phyloP scores from a whole-genome alignment of 2,888 invertebrate species.

The Chloromyia formosa region DNA sequence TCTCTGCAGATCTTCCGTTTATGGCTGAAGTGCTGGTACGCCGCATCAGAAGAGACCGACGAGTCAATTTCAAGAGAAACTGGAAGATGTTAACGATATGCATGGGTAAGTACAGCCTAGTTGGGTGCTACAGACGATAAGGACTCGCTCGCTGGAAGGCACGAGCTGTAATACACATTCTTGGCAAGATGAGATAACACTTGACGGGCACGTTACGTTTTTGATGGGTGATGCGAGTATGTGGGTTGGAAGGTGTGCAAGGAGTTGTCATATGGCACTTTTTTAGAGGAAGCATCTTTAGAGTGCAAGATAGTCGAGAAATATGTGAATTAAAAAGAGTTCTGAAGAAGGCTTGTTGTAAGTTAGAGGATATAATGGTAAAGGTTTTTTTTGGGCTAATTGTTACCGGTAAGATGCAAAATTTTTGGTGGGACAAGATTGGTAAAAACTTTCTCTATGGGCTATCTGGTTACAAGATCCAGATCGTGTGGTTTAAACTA shows the following conservation, averaged over 20 bases:
- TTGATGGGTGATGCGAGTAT: no score
- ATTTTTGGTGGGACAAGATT: no score
- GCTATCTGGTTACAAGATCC: no score
- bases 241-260: not conserved
- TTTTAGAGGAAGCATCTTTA: not conserved
- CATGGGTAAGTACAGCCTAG: constrained; percentile 50
- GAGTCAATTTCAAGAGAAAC: constrained; percentile 64
- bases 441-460: no score
- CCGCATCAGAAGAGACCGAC: constrained; percentile 64
- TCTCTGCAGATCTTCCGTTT: constrained; percentile 65
- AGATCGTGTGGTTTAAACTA: no score
- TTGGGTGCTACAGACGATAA: not conserved
- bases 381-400: no score
- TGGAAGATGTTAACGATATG: constrained; percentile 76
- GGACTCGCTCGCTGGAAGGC: not conserved
- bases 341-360: no score
- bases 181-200: not conserved
- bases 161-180: not conserved
- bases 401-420: no score
- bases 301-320: no score
- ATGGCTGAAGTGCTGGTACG: constrained; percentile 66
- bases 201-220: not conserved
- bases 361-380: no score
- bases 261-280: not conserved
- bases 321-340: no score